Conservation (phyloP, 2,113 vertebrate genomes). For the Rhinopithecus roxellana region DNA sequence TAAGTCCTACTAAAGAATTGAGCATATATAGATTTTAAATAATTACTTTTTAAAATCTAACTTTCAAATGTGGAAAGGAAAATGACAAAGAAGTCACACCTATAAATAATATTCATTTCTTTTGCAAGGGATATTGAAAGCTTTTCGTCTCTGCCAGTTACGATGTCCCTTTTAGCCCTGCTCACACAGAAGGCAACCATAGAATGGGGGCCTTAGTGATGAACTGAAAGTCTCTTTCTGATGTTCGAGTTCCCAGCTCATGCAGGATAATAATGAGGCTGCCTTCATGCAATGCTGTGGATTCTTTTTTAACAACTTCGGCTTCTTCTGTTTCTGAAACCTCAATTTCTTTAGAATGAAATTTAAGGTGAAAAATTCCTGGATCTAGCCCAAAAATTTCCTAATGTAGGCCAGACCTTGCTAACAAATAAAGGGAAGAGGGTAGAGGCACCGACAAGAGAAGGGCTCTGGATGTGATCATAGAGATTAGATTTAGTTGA, state of each 20-base stretch:
- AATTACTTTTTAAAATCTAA: background rate
- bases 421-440: background rate
- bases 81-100: background rate
- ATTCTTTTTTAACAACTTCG: background rate
- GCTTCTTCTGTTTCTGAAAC: background rate
- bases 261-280: background rate
- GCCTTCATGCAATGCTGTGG: background rate
- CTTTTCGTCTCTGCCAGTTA: background rate
- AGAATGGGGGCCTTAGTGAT: background rate
- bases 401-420: background rate
- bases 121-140: background rate
- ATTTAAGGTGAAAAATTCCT: background rate
- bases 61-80: background rate
- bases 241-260: background rate
- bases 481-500: background rate
- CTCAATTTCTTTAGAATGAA: background rate
- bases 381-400: background rate
- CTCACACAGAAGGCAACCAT: background rate
- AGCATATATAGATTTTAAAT: background rate
- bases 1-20: background rate
- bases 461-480: background rate
- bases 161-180: background rate
- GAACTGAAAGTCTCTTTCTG: background rate
- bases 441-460: background rate
- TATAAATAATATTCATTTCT: background rate